Evolutionary conservation across 2,888 invertebrate species (phyloP).

Genomic region (Caenorhabditis macrosperma): DNA sequence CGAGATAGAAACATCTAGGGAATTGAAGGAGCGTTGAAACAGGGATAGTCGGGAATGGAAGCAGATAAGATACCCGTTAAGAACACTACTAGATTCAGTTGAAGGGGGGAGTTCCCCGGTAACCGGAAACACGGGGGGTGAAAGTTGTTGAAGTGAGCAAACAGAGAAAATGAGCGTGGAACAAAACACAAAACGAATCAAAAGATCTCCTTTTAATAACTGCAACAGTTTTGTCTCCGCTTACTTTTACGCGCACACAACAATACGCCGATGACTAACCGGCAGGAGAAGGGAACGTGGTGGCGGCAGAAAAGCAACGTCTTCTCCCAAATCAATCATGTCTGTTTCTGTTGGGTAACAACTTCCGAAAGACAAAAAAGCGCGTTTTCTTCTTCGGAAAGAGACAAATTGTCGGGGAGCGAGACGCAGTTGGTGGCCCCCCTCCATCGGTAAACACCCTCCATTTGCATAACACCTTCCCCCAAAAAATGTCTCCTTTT

Average conservation of each 20-base stretch:
- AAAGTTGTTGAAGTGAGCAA: no score
- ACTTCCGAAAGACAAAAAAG: conserved; percentile 34
- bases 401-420: conserved; percentile 31
- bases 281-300: not conserved
- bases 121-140: no score
- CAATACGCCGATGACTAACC: not conserved
- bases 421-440: conserved; percentile 37
- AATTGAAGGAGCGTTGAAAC: no score
- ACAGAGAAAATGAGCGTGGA: no score
- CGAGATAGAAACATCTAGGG: no score
- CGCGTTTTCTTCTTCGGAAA: not conserved
- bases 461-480: conserved; percentile 49
- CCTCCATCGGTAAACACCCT: conserved; percentile 33
- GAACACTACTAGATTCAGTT: no score
- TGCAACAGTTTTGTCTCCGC: no score
- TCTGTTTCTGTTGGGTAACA: conserved; percentile 10
- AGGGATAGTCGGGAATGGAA: no score
- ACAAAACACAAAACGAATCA: not conserved
- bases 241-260: not conserved
- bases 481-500: not conserved
- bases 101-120: no score
- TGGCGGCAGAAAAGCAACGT: not conserved
- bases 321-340: not conserved
- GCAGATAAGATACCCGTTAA: no score
- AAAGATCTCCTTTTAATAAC: not conserved